Percentiles rank a stretch among this genome's conserved stretches.
Evolutionary conservation across 2,797 vertebrate species (phyloP).

Genomic region (Acridotheres tristis): DNA sequence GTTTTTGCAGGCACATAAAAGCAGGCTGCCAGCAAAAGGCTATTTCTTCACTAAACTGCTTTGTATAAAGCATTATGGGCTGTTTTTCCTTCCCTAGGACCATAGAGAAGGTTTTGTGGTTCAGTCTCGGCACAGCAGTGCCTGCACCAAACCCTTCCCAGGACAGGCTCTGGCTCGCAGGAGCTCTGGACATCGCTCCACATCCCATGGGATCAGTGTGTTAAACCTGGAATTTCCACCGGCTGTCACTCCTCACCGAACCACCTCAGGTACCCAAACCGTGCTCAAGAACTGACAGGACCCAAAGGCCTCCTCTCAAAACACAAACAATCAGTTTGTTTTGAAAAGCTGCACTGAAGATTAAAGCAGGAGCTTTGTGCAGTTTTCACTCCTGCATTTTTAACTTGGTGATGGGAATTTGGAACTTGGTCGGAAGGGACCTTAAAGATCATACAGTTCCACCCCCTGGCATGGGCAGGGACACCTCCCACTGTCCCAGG

Average conservation of each 20-base stretch:
- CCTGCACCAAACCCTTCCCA: neutral
- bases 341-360: neutral
- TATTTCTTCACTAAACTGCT: neutral
- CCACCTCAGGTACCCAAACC: neutral
- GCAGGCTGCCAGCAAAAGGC: neutral
- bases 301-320: neutral
- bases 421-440: neutral
- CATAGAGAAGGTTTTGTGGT: neutral
- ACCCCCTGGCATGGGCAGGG: neutral
- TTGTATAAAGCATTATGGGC: neutral
- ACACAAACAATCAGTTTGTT: neutral
- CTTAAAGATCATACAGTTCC: neutral
- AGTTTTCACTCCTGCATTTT: neutral
- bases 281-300: neutral
- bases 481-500: neutral
- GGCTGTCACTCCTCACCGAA: neutral
- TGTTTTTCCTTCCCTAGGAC: neutral
- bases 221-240: neutral
- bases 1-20: neutral
- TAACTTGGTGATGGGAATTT: neutral
- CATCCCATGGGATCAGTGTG: neutral
- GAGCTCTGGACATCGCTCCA: accelerated
- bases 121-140: neutral
- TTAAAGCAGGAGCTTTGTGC: neutral
- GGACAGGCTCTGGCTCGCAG: neutral